These are phyloP conservation scores for Drosophila biarmipes DNA, from an alignment of 1,140 invertebrate genomes.

Conservation along the genomic window DNA sequence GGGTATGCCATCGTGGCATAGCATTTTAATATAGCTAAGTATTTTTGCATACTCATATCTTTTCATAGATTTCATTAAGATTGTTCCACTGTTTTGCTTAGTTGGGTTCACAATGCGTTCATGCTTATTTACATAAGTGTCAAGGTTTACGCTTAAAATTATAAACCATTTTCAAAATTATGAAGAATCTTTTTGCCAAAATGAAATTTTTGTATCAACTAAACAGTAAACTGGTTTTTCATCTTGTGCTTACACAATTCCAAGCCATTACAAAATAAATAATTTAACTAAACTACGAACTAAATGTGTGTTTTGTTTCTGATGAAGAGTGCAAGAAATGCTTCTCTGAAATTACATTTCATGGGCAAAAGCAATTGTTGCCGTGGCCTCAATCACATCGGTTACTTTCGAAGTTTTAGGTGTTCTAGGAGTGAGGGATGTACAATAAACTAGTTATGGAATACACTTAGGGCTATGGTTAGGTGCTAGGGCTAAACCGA, in stretches of 20 bases:
- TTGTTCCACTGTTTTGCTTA: slow-evolving; percentile 49
- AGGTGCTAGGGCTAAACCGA: slow-evolving; percentile 29
- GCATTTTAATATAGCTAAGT: slow-evolving; percentile 63
- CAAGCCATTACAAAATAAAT: slow-evolving; percentile 68
- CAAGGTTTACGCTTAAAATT: slow-evolving; percentile 47
- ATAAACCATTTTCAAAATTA: slow-evolving; percentile 69
- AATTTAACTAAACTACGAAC: slow-evolving; percentile 79
- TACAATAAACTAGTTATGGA: slow-evolving; percentile 59
- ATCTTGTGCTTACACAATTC: slow-evolving; percentile 47
- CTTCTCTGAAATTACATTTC: slow-evolving; percentile 67
- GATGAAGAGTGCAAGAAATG: slow-evolving; percentile 51
- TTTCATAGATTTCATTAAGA: slow-evolving; percentile 37
- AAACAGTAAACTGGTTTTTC: slow-evolving; percentile 16
- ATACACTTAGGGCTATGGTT: slow-evolving; percentile 52
- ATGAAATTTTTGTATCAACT: slow-evolving; percentile 63
- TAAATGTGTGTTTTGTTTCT: slow-evolving; percentile 41
- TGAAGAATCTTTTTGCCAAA: slow-evolving; percentile 84
- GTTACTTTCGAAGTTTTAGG: slow-evolving; percentile 59
- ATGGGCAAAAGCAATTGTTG: slow-evolving; percentile 15
- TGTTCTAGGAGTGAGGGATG: slow-evolving; percentile 21
- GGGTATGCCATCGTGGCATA: slow-evolving; percentile 51
- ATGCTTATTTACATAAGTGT: slow-evolving; percentile 74
- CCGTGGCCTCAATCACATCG: slow-evolving; percentile 45
- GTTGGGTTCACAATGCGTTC: slow-evolving; percentile 70
- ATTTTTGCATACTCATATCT: slow-evolving; percentile 20